These are phyloP conservation scores for Mobula hypostoma DNA, from an alignment of 2,113 vertebrate species.

Conservation along the genomic window DNA sequence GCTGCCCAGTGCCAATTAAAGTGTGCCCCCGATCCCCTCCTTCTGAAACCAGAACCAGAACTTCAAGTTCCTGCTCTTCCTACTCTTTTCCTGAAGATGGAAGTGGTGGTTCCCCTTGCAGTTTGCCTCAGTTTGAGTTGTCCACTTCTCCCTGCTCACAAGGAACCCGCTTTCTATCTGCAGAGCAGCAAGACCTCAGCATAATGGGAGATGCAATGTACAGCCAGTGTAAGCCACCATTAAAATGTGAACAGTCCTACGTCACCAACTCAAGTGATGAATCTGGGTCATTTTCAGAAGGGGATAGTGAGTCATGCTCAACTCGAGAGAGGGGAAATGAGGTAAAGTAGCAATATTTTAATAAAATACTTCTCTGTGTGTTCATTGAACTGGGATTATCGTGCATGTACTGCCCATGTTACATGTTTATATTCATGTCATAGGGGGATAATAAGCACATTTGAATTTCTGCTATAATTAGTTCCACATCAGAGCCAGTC, in stretches of 20 bases:
- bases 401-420: not conserved
- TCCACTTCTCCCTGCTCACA: slow-evolving; percentile 94
- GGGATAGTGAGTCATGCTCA: slow-evolving; percentile 96
- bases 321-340: slow-evolving; percentile 88
- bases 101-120: slow-evolving; percentile 91
- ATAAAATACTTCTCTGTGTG: not conserved
- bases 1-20: slow-evolving; percentile 99
- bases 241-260: slow-evolving; percentile 98
- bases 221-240: slow-evolving; percentile 80
- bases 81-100: slow-evolving; percentile 95
- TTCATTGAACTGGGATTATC: not conserved
- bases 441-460: not conserved
- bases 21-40: slow-evolving; percentile 93
- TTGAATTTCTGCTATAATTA: not conserved
- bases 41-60: slow-evolving; percentile 89
- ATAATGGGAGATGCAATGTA: slow-evolving; percentile 76
- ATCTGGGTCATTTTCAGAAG: slow-evolving; percentile 96
- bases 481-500: not conserved
- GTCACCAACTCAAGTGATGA: slow-evolving; percentile 98
- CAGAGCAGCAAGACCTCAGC: slow-evolving; percentile 78
- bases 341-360: slow-evolving; percentile 58
- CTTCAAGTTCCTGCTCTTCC: slow-evolving; percentile 95
- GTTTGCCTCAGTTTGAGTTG: slow-evolving; percentile 93
- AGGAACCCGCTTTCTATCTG: slow-evolving; percentile 75
- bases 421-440: too few relatives aligned